Evolutionary conservation across 2,113 vertebrate genomes (phyloP), one percentile per base, ranked within the genome.

Genomic region (Coreoperca whiteheadi): DNA sequence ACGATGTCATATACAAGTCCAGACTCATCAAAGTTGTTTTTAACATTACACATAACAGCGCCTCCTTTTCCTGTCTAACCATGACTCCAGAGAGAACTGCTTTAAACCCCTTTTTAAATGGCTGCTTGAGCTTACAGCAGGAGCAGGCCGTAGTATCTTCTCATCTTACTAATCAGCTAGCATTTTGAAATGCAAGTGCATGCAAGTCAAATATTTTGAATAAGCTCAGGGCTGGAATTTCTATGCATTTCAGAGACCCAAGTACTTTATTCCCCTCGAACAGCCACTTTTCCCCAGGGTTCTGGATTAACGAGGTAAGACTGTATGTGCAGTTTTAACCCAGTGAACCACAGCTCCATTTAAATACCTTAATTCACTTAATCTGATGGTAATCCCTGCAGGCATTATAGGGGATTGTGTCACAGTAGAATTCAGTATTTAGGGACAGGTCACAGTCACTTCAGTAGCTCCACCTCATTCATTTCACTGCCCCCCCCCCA

Each of bases 301-400:
- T 73, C 84, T 32, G 86, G 86, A 93, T 90, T 89, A 92, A 88
- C 57, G 23, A 81, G 77, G 82, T 86, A 82, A 63, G 51, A 83
- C 85, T 80, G 65, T 81, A 88, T 88, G 89, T 83, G 81, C 91
- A 88, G 88, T 89, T 91, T 89, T 91, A 88, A 92, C 87, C 92
- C 92, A 92, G 79, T 90, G 87, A 94, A 91, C 91, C 86, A 63
- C 63, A 79, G 90, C 90, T 86, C 84, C 77, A 79, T 90, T 91
- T 94, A 94, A 94, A 94, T 92, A 90, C 91, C 87, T 89, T 94
- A 93, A 94, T 92, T 92, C 90, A 81, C 87, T 83, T 94, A 94
- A 95, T 95, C 94, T 94, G 92, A 82, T 87, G 76, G 80, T 94
- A 95, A 95, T 94, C 93, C 92, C 81, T 65, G 32, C 60, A 74